A percentile compares a stretch with the other conserved stretches of the same genome.
Evolutionary conservation across 2,113 vertebrate genomes (phyloP).

Genomic region (Macaca mulatta): DNA sequence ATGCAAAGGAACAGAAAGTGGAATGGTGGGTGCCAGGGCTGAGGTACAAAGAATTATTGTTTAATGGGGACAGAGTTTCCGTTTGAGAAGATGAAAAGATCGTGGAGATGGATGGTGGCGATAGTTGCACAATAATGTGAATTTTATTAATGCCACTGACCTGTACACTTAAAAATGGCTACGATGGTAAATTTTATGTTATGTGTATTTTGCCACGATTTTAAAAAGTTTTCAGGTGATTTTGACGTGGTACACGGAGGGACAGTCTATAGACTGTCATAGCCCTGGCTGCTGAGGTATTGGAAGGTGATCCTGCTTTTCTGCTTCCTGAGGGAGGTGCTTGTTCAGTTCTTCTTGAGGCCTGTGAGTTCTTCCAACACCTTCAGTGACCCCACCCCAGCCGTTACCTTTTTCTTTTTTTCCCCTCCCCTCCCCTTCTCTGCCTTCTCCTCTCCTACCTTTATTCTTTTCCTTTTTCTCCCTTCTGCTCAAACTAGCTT

Average conservation of each 20-base stretch:
- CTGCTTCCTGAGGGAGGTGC: neutral
- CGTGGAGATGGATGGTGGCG: neutral
- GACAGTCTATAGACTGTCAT: neutral
- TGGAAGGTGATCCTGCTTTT: accelerated
- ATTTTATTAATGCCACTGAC: neutral
- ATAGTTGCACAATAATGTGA: neutral
- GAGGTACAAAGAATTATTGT: neutral
- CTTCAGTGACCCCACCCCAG: neutral
- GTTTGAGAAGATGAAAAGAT: too few relatives aligned
- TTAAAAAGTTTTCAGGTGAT: neutral
- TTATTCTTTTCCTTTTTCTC: too few relatives aligned
- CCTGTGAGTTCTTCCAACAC: neutral
- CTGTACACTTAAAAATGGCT: neutral
- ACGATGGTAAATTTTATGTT: neutral
- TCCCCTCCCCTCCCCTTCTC: too few relatives aligned
- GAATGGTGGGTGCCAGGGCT: neutral
- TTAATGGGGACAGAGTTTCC: neutral
- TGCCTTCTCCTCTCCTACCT: too few relatives aligned
- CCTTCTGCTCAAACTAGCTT: neutral
- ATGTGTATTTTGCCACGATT: neutral
- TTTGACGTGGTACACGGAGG: too few relatives aligned
- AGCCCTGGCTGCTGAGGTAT: neutral
- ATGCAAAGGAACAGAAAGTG: neutral
- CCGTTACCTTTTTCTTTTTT: neutral
- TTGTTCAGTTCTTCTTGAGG: neutral